Base-by-base conservation (phyloP, 64 coral and sea anemone species). In the Montipora sp. region DNA sequence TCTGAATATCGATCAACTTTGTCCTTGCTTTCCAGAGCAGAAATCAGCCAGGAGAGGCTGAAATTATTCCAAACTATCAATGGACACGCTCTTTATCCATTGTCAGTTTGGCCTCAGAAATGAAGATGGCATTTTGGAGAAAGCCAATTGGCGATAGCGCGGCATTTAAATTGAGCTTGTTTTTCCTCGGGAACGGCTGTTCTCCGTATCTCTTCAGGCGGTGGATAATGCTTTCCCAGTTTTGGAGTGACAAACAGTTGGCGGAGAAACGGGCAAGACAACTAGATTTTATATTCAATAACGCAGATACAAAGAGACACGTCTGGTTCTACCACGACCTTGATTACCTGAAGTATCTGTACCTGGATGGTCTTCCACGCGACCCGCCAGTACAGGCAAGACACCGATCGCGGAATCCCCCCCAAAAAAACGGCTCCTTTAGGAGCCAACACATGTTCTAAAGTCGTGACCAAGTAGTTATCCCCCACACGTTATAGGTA, bases 111-210 rank as follows among this genome's bases (percentile, higher is more conserved):
- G 87, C 87, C 87, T 8, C 27, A 51, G 19, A 58, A 75, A 80
- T 90, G 15, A 68, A 68, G 63, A 60, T 50, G 22, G 18, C 74
- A 10, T 90, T 80, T 58, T 90, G 88, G 88, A 80, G 61, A 50
- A 90, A 90, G 48, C 75, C 88, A 51, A 68, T 90, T 8, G 20
- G 43, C 44, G 63, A 81, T 24, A 49, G 8, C 1, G 59, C 67
- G 5, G 63, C 89, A 46, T 81, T 90, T 51, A 55, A 90, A 23
- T 23, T 90, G 19, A 23, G 75, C 19, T 73, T 59, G 19, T 81
- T 73, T 59, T 90, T 80, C 45, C 10, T 45, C 5, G 89, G 78
- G n/a, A 90, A 90, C 61, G 47, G 77, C 61, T 90, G 89, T 72
- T 65, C 77, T 16, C 63, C 88, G 0, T 44, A 59, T 20, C 11